A percentile compares a stretch with the other conserved stretches of the same genome.
Conservation (phyloP, 2,113 vertebrate genomes). For the Dissostichus mawsoni region DNA sequence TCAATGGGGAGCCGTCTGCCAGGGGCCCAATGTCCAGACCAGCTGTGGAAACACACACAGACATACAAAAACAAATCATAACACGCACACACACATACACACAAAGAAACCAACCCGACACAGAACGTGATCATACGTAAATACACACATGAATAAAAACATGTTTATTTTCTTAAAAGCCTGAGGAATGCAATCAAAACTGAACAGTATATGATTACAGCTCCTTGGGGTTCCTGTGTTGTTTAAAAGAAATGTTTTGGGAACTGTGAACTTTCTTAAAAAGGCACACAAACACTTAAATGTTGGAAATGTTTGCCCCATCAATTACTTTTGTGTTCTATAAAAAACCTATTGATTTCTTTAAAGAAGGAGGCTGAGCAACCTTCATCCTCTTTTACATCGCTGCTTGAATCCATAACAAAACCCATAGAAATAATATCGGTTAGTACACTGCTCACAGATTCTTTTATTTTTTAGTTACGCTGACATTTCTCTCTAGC, state of each 20-base stretch:
- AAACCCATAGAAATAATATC: background rate
- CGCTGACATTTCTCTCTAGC: background rate
- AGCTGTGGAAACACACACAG: conserved; percentile 83
- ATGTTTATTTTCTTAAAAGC: conserved; percentile 49
- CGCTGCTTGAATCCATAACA: background rate
- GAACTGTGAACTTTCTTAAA: conserved; percentile 38
- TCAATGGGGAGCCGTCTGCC: conserved; percentile 86
- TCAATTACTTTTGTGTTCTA: background rate
- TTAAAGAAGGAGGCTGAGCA: background rate
- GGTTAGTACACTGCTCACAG: background rate
- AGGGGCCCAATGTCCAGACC: conserved; percentile 89
- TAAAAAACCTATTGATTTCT: background rate
- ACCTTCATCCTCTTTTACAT: conserved; percentile 1
- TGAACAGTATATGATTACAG: conserved; percentile 36
- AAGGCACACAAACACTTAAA: conserved; percentile 13
- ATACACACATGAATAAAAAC: conserved; percentile 43
- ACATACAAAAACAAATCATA: conserved; percentile 61
- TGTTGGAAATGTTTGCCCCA: conserved; percentile 14
- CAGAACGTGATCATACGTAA: conserved; percentile 33
- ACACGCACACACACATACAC: conserved; percentile 23
- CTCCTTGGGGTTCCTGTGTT: conserved; percentile 35
- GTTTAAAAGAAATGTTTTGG: conserved; percentile 20
- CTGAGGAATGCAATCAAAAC: conserved; percentile 51
- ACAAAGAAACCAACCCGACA: conserved; percentile 12
- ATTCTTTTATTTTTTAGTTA: background rate